These are phyloP conservation scores for Agapornis roseicollis DNA, from an alignment of 2,113 vertebrate species.

Conservation along the genomic window DNA sequence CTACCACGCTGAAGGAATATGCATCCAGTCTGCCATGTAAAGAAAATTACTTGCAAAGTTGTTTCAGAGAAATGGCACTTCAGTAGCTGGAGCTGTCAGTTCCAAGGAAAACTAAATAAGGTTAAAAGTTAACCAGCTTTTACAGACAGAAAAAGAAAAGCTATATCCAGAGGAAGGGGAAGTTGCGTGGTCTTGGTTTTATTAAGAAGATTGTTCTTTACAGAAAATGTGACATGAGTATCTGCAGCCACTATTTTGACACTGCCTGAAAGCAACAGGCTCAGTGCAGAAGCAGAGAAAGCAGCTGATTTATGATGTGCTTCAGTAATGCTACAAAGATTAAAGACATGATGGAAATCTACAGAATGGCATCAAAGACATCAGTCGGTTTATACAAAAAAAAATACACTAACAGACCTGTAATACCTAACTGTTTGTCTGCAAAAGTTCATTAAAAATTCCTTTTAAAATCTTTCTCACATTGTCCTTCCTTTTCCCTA, in stretches of 20 bases:
- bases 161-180: not conserved
- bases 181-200: not conserved
- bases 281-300: not conserved
- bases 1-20: not conserved
- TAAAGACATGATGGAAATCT: not conserved
- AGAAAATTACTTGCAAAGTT: not conserved
- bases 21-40: not conserved
- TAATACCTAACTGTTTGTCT: not conserved
- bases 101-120: not conserved
- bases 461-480: conserved; percentile 28
- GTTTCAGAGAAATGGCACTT: not conserved
- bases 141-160: not conserved
- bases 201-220: not conserved
- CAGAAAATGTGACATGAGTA: not conserved
- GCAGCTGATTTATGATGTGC: not conserved
- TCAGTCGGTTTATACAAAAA: not conserved
- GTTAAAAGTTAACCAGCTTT: not conserved
- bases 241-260: not conserved
- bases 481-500: not conserved
- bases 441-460: conserved; percentile 31
- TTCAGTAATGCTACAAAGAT: not conserved
- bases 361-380: not conserved
- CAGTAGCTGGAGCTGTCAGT: not conserved
- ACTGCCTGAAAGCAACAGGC: not conserved
- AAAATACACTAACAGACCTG: not conserved